A percentile compares a stretch with the other conserved stretches of the same genome.
Evolutionary conservation across 2,888 invertebrate species (phyloP).

Genomic region (Synergus gifuensis): DNA sequence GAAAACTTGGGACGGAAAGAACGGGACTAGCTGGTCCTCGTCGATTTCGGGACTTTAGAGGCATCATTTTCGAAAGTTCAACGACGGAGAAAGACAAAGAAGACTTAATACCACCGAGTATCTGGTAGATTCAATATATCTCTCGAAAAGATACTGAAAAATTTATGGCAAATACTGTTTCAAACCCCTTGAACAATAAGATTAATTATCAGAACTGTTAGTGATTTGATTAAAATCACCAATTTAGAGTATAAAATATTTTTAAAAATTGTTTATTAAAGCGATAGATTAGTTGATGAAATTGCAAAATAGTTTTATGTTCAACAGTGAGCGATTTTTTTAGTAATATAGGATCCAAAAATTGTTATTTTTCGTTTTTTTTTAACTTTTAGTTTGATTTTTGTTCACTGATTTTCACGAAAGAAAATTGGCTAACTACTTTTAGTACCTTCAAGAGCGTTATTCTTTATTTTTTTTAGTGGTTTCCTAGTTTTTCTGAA

Average conservation of each 20-base stretch:
- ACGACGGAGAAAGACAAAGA: constrained; percentile 11
- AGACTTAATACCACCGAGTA: constrained; percentile 27
- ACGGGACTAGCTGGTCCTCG: background rate
- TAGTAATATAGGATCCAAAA: background rate
- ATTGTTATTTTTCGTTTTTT: background rate
- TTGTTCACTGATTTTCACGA: background rate
- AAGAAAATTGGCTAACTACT: background rate
- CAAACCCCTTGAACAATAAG: background rate
- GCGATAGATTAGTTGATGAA: background rate
- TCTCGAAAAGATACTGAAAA: background rate
- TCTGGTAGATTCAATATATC: constrained; percentile 1
- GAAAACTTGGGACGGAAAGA: background rate
- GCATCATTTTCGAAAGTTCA: constrained; percentile 11
- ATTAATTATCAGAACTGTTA: background rate
- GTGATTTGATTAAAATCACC: no score
- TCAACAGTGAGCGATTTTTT: background rate
- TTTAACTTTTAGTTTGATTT: background rate
- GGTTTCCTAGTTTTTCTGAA: background rate
- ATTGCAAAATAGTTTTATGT: background rate
- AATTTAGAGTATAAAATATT: no score
- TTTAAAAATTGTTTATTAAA: background rate
- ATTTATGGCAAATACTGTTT: background rate
- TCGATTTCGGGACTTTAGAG: constrained; percentile 9
- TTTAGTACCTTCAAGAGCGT: background rate
- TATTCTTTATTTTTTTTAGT: background rate